Base-by-base conservation (phyloP, 64 coral and sea anemone genomes). In the Stylophora pistillata region DNA sequence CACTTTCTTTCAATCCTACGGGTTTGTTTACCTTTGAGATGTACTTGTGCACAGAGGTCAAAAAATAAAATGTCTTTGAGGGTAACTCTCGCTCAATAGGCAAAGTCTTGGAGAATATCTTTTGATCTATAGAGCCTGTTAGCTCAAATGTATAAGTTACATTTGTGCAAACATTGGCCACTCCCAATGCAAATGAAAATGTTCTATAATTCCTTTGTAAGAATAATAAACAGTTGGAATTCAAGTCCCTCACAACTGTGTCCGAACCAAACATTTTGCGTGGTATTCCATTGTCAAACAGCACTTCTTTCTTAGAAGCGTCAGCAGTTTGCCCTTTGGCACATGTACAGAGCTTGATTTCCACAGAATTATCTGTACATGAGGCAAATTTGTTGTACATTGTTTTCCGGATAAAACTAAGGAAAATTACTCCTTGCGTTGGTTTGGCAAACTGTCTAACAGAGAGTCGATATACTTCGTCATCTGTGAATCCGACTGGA, bases 381-480 rank as follows among this genome's bases (percentile, higher is more conserved):
- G 21, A 1, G 32, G 59, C 74, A 47, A 88, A 88, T 41, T 88
- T 88, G 56, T 60, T 88, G 29, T 88, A 88, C 6, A 33, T 55
- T 6, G 86, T 76, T 26, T 76, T 55, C 2, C 72, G 53, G 10
- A 32, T 57, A 53, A 25, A 76, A 6, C 10, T 33, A 10, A 66
- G 63, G n/a, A 66, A 66, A 66, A 66, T 10, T 23, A 66, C 63
- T 66, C 63, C 20, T 21, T 66, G 18, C n/a, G 10, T 66, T 66
- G 52, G 62, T 55, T 55, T 15, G 7, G 62, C 57, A 16, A 55
- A 25, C 37, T 47, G 71, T 5, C 56, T 13, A 9, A 92, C 81
- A 10, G 85, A 85, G 34, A 94, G 61, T 56, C 64, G 57, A 55
- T 90, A 94, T n/a, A 94, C 88, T 85, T 94, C 93, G 47, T 90